Percentiles rank a stretch among this genome's conserved stretches.
phyloP scores from a whole-genome alignment of 2,888 invertebrate species.

The Dicyrtoma fusca region DNA sequence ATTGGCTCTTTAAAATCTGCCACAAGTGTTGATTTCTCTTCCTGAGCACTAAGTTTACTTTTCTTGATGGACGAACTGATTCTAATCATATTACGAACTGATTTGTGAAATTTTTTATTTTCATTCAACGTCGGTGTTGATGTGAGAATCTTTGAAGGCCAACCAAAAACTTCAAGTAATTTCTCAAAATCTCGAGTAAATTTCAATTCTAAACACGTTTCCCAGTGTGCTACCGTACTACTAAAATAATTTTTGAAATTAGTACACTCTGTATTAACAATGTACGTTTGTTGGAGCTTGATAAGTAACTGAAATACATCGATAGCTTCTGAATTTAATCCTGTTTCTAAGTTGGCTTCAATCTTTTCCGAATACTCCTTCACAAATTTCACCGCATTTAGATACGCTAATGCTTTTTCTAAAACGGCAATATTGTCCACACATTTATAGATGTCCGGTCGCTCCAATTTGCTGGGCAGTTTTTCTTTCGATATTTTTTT shows the following conservation, averaged over 20 bases:
- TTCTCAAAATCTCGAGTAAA: slow-evolving; percentile 52
- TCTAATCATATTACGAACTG: slow-evolving; percentile 43
- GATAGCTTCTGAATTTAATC: slow-evolving; percentile 51
- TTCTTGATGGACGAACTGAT: slow-evolving; percentile 34
- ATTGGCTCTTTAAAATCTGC: slow-evolving; percentile 38
- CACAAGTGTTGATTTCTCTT: slow-evolving; percentile 13
- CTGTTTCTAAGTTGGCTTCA: slow-evolving; percentile 52
- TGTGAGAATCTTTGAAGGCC: slow-evolving; percentile 48
- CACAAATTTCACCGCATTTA: slow-evolving; percentile 45
- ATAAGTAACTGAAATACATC: slow-evolving; percentile 44
- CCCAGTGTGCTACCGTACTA: slow-evolving; percentile 47
- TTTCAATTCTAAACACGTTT: slow-evolving; percentile 42
- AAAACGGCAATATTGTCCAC: slow-evolving; percentile 46
- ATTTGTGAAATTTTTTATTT: slow-evolving; percentile 51
- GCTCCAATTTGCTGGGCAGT: slow-evolving; percentile 47
- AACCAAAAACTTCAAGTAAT: slow-evolving; percentile 49
- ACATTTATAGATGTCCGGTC: slow-evolving; percentile 46
- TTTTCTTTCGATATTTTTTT: slow-evolving; percentile 45
- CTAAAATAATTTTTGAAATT: slow-evolving; percentile 45
- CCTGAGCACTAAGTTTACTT: slow-evolving; percentile 11
- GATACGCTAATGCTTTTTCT: slow-evolving; percentile 46
- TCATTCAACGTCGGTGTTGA: slow-evolving; percentile 49
- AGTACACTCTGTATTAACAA: slow-evolving; percentile 39
- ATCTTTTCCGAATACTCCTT: slow-evolving; percentile 50
- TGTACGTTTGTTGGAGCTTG: slow-evolving; percentile 30